Evolutionary conservation across 1,140 invertebrate species (phyloP), one percentile per base, ranked within the genome.

Genomic region (Drepana arcuata): DNA sequence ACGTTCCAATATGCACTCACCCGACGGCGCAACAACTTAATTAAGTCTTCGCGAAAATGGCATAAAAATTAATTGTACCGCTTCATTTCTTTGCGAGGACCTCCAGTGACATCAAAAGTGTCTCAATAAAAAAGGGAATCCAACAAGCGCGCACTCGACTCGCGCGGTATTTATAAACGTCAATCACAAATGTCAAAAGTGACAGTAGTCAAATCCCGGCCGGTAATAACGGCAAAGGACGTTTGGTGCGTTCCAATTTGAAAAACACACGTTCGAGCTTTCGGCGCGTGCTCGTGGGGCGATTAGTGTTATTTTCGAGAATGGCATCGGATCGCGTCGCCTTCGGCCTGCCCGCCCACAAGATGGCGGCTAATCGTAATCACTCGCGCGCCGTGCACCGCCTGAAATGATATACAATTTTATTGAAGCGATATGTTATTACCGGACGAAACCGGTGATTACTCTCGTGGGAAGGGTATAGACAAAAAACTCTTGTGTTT

Each of bases 1-100:
- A 81, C 77, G 48, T 77, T 79, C 70, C 74, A 77, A 79, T 81
- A 81, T 81, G 70, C 77, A 79, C 72, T 81, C 77, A 73, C 71
- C 74, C 62, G n/a, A n/a, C n/a, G n/a, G n/a, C n/a, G n/a, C n/a
- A n/a, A n/a, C n/a, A n/a, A n/a, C n/a, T n/a, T n/a, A n/a, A n/a
- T n/a, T n/a, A n/a, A n/a, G n/a, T n/a, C n/a, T n/a, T n/a, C n/a
- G n/a, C n/a, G n/a, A n/a, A n/a, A n/a, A n/a, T n/a, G n/a, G n/a
- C n/a, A n/a, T n/a, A n/a, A n/a, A n/a, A n/a, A n/a, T n/a, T n/a
- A n/a, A n/a, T n/a, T n/a, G n/a, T n/a, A n/a, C n/a, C n/a, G n/a
- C n/a, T n/a, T n/a, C n/a, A n/a, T n/a, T n/a, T n/a, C n/a, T n/a
- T n/a, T n/a, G n/a, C n/a, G n/a, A n/a, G n/a, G n/a, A n/a, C n/a